Base-by-base conservation (phyloP, 2,797 vertebrate genomes). In the Nyctalus aviator region DNA sequence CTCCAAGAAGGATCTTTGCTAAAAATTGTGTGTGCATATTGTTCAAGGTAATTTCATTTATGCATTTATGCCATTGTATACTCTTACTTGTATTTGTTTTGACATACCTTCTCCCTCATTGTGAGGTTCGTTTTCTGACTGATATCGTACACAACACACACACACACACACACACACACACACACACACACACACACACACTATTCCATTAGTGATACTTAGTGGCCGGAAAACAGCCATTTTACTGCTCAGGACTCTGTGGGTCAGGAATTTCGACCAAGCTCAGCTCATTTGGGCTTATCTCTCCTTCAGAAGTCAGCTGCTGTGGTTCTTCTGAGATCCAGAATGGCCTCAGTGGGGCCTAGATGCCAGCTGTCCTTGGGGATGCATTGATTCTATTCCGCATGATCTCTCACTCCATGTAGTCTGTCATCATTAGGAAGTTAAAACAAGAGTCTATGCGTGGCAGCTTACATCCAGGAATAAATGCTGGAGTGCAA, bases 21-120 rank as follows among this genome's bases (percentile, higher is more conserved):
- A 35, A 59, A 95, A 32, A 72, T 23, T 4, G 6, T 48, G 37
- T 75, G 32, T 68, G 12, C 18, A 37, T 88, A 55, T 5, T 77
- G 2, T 72, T 88, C 35, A 83, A 90, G n/a, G 27, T 46, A 13
- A 96, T 84, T 95, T 81, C 41, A n/a, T n/a, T n/a, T n/a, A 2
- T 41, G 48, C 68, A 23, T 46, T 84, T 27, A 76, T 18, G 5
- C 9, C 32, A 37, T 32, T 2, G 37, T 66, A 69, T 62, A 21
- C 15, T 55, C 10, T 82, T 76, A 37, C 9, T n/a, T 11, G 44
- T 44, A 27, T 23, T 21, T 79, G 12, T 8, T 41, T 88, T 27
- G 8, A 75, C 21, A 23, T 66, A n/a, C 27, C 37, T n/a, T 4
- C 27, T 66, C 14, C 32, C 14, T 50, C 32, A 55, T 85, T 27